Percentiles rank a stretch among this genome's conserved stretches.
Evolutionary conservation across 2,113 vertebrate species (phyloP).

Genomic region (Caloenas nicobarica): DNA sequence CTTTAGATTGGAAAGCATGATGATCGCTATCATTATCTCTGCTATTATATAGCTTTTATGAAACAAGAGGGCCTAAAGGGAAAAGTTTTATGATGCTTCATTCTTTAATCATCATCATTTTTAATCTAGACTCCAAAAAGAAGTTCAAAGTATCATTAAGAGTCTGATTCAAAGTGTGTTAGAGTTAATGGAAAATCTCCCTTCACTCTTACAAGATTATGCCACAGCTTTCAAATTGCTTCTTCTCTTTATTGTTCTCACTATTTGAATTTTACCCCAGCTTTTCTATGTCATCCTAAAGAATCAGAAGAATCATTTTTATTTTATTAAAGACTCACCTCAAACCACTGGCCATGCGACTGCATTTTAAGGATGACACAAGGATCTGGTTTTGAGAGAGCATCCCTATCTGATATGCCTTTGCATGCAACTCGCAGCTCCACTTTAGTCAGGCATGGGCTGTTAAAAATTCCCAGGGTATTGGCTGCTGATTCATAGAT

Average conservation of each 20-base stretch:
- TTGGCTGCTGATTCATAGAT: constrained; percentile 95
- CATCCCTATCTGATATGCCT: constrained; percentile 91
- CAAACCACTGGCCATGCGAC: constrained; percentile 95
- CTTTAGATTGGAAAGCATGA: neutral
- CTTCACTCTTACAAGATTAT: neutral
- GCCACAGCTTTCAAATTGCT: neutral
- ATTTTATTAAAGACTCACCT: constrained; percentile 79
- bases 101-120: neutral
- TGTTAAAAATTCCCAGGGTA: constrained; percentile 92
- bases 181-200: neutral
- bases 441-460: constrained; percentile 93
- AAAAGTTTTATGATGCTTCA: neutral
- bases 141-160: neutral
- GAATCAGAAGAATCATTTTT: neutral
- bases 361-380: constrained; percentile 96
- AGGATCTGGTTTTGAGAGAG: constrained; percentile 94
- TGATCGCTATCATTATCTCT: neutral
- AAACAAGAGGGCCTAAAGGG: neutral
- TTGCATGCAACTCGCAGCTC: constrained; percentile 92
- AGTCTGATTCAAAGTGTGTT: neutral
- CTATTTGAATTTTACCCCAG: neutral
- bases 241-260: neutral
- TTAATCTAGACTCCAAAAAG: neutral
- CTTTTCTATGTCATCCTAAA: neutral
- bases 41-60: neutral